Percentiles rank a stretch among this genome's conserved stretches.
Evolutionary conservation across 2,113 vertebrate genomes (phyloP).

Genomic region (Laterallus jamaicensis): DNA sequence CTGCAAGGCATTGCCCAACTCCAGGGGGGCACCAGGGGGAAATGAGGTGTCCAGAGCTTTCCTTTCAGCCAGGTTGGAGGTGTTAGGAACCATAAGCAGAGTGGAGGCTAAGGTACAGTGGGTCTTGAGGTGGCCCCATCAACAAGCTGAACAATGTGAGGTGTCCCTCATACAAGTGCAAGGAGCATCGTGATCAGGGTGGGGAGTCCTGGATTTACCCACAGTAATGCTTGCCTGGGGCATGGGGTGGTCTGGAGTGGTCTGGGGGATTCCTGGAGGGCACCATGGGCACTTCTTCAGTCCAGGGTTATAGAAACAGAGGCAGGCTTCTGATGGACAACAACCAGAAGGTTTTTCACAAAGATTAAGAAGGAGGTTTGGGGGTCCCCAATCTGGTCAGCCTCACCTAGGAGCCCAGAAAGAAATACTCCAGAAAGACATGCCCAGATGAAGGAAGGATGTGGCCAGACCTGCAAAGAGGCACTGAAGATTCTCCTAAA

Average conservation of each 20-base stretch:
- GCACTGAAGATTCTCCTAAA: rapidly evolving
- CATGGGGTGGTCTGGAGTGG: no score
- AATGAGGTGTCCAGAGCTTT: background rate
- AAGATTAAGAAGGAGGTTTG: background rate
- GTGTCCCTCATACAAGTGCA: background rate
- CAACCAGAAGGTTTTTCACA: background rate
- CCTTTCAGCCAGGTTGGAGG: no score
- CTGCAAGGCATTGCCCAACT: background rate
- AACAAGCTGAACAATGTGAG: background rate
- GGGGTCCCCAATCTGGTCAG: rapidly evolving
- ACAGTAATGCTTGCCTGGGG: background rate
- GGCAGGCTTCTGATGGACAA: rapidly evolving
- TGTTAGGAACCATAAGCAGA: background rate
- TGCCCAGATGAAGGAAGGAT: rapidly evolving
- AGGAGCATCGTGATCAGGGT: background rate
- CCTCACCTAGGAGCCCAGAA: rapidly evolving
- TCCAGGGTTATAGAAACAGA: no score
- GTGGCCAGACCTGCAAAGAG: background rate
- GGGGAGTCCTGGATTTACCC: rapidly evolving
- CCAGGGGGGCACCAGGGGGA: no score
- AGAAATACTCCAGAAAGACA: background rate
- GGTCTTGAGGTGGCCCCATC: background rate
- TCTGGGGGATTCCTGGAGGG: no score
- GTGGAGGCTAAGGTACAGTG: background rate
- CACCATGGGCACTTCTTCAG: background rate